Base-by-base conservation (phyloP, 2,113 vertebrate species). In the Anser cygnoides region DNA sequence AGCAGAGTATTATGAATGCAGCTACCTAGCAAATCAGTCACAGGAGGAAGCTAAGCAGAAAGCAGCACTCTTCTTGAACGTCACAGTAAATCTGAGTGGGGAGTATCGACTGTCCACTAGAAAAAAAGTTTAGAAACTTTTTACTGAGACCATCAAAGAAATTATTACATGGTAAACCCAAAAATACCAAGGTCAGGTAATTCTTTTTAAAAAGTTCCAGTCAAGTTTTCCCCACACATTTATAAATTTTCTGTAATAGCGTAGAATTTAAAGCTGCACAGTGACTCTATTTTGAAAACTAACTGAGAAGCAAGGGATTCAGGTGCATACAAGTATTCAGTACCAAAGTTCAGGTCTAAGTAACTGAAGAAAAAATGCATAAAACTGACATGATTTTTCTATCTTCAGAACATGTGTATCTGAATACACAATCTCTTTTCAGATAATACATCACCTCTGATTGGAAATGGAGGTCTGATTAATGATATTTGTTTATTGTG, bases 21-120 rank as follows among this genome's bases (percentile, higher is more conserved):
- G 77, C 54, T 72, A 84, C 77, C 66, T 22, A 70, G 84, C 35
- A 95, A 89, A 93, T 95, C 74, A 91, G 71, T 87, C 87, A 96
- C 0, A 4, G 37, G 39, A 95, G 33, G 61, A 95, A 87, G 62
- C 84, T 76, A 91, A 87, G 94, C 59, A 91, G 66, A 89, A 89
- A 87, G 65, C 52, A 91, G 91, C 33, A 35, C 28, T 78, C 33
- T 20, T 84, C 62, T 76, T 76, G 81, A 94, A 79, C 80, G 73
- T 62, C 31, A 57, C 49, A 83, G 81, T 92, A 95, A 96, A 96
- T 94, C 91, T 91, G 74, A 89, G 33, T 37, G 29, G 68, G 41
- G 16, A 95, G 14, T 73, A 95, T 58, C 55, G 71, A 84, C 79
- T 74, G 74, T 49, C 58, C 54, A 65, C 50, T 19, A 44, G 52